These are phyloP conservation scores for Puntigrus tetrazona DNA, from an alignment of 2,113 vertebrate genomes.

Conservation along the genomic window DNA sequence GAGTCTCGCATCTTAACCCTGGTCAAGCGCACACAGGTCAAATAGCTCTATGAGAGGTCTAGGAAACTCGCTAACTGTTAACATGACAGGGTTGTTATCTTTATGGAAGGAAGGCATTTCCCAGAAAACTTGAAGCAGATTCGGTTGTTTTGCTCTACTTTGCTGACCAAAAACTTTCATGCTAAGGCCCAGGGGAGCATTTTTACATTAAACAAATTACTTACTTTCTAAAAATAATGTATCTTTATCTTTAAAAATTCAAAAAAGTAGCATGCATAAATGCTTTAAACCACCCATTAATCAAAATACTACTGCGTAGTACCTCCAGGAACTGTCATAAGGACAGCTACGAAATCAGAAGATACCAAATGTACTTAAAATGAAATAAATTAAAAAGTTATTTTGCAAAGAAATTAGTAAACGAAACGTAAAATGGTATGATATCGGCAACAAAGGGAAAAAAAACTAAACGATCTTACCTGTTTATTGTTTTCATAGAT, in stretches of 20 bases:
- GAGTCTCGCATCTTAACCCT: neutral
- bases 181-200: neutral
- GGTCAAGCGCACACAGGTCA: constrained; percentile 24
- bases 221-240: too few species aligned
- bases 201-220: neutral
- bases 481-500: constrained; percentile 93
- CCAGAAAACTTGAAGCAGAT: neutral
- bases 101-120: constrained; percentile 9
- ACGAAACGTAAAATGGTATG: neutral
- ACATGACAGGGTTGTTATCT: neutral
- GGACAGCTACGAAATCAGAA: neutral
- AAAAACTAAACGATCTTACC: constrained; percentile 76
- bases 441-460: neutral
- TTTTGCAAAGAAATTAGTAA: neutral
- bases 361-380: neutral
- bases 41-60: neutral
- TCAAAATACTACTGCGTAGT: neutral
- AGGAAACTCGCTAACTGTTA: constrained; percentile 5
- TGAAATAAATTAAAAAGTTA: neutral
- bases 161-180: neutral
- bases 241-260: neutral
- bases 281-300: neutral
- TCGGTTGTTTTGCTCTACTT: neutral
- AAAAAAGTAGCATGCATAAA: neutral
- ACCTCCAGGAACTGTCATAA: neutral